These are phyloP conservation scores for Dorcus hopei DNA, from an alignment of 2,888 invertebrate species.

Conservation along the genomic window DNA sequence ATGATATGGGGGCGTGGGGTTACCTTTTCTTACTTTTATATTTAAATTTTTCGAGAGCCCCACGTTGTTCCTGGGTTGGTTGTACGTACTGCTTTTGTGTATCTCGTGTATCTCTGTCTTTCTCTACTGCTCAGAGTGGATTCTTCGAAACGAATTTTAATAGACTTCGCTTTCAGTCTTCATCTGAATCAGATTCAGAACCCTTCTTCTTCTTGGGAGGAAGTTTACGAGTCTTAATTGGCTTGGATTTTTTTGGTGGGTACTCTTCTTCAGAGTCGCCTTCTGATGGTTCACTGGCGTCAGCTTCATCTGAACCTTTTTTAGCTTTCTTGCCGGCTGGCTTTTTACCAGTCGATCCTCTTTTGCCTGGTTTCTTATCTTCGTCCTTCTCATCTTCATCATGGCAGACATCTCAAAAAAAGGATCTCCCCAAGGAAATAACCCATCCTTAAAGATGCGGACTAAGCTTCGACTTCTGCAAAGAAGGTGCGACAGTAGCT, in stretches of 20 bases:
- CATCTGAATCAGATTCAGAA: slow-evolving; percentile 66
- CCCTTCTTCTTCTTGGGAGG: slow-evolving; percentile 61
- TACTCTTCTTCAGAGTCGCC: slow-evolving; percentile 61
- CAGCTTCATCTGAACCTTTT: slow-evolving; percentile 53
- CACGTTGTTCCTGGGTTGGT: too few relatives aligned
- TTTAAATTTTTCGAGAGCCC: too few relatives aligned
- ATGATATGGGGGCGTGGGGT: too few relatives aligned
- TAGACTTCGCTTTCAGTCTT: slow-evolving; percentile 51
- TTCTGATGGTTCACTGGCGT: slow-evolving; percentile 50
- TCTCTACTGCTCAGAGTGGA: too few relatives aligned
- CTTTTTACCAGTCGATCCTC: slow-evolving; percentile 54
- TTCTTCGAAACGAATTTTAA: too few relatives aligned
- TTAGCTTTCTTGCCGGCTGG: slow-evolving; percentile 52
- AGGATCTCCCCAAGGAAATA: too few relatives aligned
- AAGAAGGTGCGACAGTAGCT: slow-evolving; percentile 86
- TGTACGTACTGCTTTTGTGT: too few relatives aligned
- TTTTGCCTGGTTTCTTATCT: slow-evolving; percentile 58
- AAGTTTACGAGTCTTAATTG: slow-evolving; percentile 55
- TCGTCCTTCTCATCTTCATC: slow-evolving; percentile 28
- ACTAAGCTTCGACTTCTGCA: slow-evolving; percentile 78
- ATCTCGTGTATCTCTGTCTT: too few relatives aligned
- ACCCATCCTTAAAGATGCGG: slow-evolving; percentile 83
- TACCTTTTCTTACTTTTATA: too few relatives aligned
- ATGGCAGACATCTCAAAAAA: too few relatives aligned
- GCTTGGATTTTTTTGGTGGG: slow-evolving; percentile 57